Evolutionary conservation across 1,140 invertebrate species (phyloP).

Genomic region (Gonioctena quinquepunctata): DNA sequence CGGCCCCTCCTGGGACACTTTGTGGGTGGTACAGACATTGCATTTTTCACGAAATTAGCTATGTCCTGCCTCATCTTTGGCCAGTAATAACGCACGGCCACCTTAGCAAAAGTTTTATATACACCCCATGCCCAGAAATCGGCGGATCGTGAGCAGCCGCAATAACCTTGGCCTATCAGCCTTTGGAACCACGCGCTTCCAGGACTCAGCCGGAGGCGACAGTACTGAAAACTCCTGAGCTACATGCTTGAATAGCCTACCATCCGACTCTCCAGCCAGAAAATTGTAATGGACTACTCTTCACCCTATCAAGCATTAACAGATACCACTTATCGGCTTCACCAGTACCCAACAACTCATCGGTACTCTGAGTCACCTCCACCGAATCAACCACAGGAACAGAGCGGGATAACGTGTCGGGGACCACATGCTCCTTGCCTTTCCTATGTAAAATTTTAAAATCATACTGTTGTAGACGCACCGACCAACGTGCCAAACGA

Average conservation of each 20-base stretch:
- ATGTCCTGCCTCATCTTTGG: conserved; percentile 34
- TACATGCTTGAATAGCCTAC: neutral
- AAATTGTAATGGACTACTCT: neutral
- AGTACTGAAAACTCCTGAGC: neutral
- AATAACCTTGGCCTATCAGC: conserved; percentile 20
- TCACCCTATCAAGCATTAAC: neutral
- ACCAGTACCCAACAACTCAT: neutral
- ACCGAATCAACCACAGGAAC: neutral
- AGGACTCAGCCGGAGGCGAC: conserved; percentile 1
- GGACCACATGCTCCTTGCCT: conserved; percentile 12
- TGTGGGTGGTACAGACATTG: conserved; percentile 23
- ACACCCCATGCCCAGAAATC: conserved; percentile 32
- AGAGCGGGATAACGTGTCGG: conserved; percentile 4
- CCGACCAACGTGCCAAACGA: conserved; percentile 20
- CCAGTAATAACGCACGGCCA: conserved; percentile 36
- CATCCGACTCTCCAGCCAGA: neutral
- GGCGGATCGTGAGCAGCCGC: conserved; percentile 24
- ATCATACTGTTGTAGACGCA: conserved; percentile 3
- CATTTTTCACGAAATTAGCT: conserved; percentile 28
- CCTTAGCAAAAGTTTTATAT: conserved; percentile 33
- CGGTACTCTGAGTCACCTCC: neutral
- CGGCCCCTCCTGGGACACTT: conserved; percentile 1
- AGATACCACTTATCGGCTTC: neutral
- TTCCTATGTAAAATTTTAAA: conserved; percentile 2
- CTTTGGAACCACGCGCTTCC: conserved; percentile 41